Conservation (phyloP, 1,140 invertebrate species). For the Battus philenor region DNA sequence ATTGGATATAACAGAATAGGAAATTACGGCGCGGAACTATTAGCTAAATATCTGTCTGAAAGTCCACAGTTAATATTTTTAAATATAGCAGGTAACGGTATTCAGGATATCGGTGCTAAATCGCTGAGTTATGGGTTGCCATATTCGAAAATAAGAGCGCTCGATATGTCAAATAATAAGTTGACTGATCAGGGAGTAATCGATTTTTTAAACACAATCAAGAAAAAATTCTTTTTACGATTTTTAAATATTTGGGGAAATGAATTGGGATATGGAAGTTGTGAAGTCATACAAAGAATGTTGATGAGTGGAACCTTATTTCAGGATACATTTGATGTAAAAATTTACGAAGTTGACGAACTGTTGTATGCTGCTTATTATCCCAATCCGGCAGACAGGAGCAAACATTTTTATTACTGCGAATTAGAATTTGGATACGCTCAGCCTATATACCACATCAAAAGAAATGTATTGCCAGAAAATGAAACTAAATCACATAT, state of each 20-base stretch:
- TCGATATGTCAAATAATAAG: constrained; percentile 76
- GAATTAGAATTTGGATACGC: constrained; percentile 49
- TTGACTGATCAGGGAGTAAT: constrained; percentile 70
- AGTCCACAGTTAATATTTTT: constrained; percentile 65
- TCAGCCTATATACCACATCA: constrained; percentile 53
- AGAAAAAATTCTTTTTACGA: constrained; percentile 70
- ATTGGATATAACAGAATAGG: constrained; percentile 77
- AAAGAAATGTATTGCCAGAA: constrained; percentile 41
- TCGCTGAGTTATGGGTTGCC: constrained; percentile 72
- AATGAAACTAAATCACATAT: constrained; percentile 32
- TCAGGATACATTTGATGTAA: constrained; percentile 76
- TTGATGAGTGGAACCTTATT: constrained; percentile 65
- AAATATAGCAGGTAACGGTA: constrained; percentile 75
- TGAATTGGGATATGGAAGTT: constrained; percentile 50
- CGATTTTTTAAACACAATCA: constrained; percentile 74
- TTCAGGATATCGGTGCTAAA: constrained; percentile 74
- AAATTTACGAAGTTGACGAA: constrained; percentile 73
- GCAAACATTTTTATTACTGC: constrained; percentile 58
- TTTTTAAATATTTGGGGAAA: constrained; percentile 78
- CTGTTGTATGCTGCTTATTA: constrained; percentile 72
- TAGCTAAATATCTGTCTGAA: constrained; percentile 73
- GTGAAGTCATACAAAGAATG: constrained; percentile 71
- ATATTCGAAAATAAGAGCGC: constrained; percentile 71
- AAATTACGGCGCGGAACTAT: constrained; percentile 71
- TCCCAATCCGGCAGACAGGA: constrained; percentile 54